These are phyloP conservation scores for Aphelinus atriplicis DNA, from an alignment of 1,140 invertebrate genomes.

Conservation along the genomic window DNA sequence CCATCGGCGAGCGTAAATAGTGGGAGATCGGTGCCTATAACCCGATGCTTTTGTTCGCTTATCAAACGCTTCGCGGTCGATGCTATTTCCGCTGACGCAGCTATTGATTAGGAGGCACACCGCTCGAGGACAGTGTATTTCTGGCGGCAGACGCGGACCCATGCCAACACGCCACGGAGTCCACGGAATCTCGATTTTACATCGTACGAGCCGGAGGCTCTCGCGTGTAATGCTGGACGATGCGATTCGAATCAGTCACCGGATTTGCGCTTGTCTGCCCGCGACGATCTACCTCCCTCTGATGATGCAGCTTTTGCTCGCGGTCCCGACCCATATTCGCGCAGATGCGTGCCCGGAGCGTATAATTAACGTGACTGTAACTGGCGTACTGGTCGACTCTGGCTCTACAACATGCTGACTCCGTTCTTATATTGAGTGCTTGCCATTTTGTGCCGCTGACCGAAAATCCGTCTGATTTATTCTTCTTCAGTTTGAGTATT, in stretches of 20 bases:
- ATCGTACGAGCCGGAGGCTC: background rate
- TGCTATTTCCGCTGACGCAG: background rate
- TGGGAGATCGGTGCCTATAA: background rate
- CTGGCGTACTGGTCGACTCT: too few relatives aligned
- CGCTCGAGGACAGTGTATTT: background rate
- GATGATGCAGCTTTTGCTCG: too few relatives aligned
- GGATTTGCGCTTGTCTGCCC: slow-evolving; percentile 2
- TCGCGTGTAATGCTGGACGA: background rate
- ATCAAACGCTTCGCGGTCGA: background rate
- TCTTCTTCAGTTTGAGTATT: too few relatives aligned
- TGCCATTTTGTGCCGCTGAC: too few relatives aligned
- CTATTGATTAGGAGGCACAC: slow-evolving; percentile 13
- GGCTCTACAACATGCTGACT: too few relatives aligned
- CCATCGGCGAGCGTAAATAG: background rate
- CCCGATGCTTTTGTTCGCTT: background rate
- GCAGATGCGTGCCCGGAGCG: background rate
- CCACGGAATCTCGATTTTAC: background rate
- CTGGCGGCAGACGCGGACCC: background rate
- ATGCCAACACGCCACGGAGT: too few relatives aligned
- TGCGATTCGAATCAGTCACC: slow-evolving; percentile 13
- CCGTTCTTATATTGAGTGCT: too few relatives aligned
- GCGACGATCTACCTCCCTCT: background rate
- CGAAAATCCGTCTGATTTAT: too few relatives aligned
- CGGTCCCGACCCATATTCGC: background rate
- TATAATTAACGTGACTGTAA: too few relatives aligned